phyloP scores from a whole-genome alignment of 2,797 vertebrate genomes.

The Gymnopithys bicolor region DNA sequence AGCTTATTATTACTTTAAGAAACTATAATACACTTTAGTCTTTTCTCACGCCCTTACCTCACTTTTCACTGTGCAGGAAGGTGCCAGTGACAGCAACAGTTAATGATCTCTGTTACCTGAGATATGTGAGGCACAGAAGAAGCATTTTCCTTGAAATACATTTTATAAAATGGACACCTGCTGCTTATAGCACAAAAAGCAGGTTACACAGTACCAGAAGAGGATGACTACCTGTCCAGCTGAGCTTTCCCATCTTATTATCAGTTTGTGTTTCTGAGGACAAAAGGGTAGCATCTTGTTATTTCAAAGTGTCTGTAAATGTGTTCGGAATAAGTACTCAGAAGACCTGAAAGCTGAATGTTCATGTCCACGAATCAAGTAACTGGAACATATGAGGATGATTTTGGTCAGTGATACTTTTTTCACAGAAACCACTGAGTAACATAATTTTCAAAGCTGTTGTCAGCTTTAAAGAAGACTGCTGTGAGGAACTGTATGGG shows the following conservation, averaged over 20 bases:
- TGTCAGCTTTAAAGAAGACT: background rate
- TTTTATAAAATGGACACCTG: background rate
- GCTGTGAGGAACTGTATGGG: background rate
- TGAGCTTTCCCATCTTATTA: background rate
- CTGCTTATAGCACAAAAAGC: background rate
- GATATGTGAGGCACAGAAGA: background rate
- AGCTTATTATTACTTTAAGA: background rate
- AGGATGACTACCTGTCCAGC: background rate
- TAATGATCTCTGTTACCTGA: background rate
- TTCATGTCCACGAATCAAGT: background rate
- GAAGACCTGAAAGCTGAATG: background rate
- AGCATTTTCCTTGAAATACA: background rate
- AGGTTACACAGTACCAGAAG: accelerated
- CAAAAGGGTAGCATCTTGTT: background rate
- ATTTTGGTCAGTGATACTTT: background rate
- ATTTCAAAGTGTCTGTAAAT: background rate
- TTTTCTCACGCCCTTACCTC: background rate
- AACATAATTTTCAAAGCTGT: background rate
- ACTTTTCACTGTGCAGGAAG: background rate
- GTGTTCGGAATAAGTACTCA: background rate
- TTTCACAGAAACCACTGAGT: background rate
- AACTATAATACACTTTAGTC: background rate
- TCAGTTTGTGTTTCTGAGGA: background rate
- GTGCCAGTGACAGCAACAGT: background rate
- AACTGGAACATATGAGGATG: background rate